Conservation (phyloP, 2,888 invertebrate genomes). For the Gibbula magus region DNA sequence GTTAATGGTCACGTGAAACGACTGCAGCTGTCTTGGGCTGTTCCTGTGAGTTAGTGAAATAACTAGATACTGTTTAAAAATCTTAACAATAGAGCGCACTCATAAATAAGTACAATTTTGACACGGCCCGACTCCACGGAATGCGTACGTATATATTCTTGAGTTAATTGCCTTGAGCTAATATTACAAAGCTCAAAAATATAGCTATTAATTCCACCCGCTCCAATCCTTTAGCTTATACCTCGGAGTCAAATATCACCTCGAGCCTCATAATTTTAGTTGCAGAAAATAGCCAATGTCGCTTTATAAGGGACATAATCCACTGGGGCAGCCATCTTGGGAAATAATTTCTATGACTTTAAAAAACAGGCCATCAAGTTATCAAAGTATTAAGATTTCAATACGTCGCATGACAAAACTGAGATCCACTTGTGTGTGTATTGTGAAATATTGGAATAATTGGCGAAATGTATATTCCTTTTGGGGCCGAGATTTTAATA, state of each 20-base stretch:
- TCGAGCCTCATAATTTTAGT: conserved; percentile 7
- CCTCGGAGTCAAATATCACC: background rate
- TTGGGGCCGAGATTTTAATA: too few relatives aligned
- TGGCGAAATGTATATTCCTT: conserved; percentile 13
- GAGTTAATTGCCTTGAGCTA: conserved; percentile 6
- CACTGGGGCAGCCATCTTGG: conserved; percentile 5
- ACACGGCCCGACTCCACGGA: background rate
- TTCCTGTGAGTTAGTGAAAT: background rate
- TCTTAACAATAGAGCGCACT: background rate
- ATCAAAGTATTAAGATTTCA: conserved; percentile 17
- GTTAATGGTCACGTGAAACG: background rate
- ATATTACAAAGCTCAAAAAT: conserved; percentile 22
- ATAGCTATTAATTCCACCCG: conserved; percentile 20
- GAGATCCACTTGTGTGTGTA: background rate
- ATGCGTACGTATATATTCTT: conserved; percentile 3
- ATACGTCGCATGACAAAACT: background rate
- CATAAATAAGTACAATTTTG: conserved; percentile 23
- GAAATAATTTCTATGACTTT: conserved; percentile 3
- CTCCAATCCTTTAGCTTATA: conserved; percentile 9
- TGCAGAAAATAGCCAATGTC: background rate
- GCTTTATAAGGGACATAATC: conserved; percentile 7
- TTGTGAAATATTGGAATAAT: background rate
- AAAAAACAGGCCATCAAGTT: background rate
- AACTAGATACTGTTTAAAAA: background rate
- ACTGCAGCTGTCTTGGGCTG: background rate